Evolutionary conservation across 1,140 invertebrate genomes (phyloP).

Genomic region (Hormaphis cornu): DNA sequence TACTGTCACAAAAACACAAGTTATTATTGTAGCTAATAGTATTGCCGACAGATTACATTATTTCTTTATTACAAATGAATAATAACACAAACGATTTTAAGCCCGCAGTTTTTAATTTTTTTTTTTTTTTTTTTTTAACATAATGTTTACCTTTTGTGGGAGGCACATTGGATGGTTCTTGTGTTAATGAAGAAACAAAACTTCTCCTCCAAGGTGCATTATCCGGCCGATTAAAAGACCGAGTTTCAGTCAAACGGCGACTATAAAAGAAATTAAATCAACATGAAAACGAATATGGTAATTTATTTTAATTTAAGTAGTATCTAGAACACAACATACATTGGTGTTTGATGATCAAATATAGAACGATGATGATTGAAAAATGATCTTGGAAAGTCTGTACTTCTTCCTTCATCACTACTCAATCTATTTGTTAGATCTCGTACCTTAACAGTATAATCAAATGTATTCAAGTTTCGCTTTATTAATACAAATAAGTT

Average conservation of each 20-base stretch:
- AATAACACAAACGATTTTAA: slow-evolving; percentile 9
- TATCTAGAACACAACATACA: neutral
- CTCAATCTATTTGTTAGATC: slow-evolving; percentile 74
- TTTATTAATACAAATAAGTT: neutral
- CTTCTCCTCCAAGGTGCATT: slow-evolving; percentile 50
- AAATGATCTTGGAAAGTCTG: slow-evolving; percentile 39
- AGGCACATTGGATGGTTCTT: slow-evolving; percentile 46
- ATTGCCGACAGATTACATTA: slow-evolving; percentile 6
- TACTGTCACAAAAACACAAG: slow-evolving; percentile 28
- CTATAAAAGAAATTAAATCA: slow-evolving; percentile 28
- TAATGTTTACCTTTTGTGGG: slow-evolving; percentile 54
- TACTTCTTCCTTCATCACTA: slow-evolving; percentile 58
- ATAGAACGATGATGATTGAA: slow-evolving; percentile 38
- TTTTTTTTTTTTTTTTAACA: too few species aligned
- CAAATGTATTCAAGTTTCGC: neutral
- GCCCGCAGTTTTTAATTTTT: neutral
- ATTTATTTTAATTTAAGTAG: neutral
- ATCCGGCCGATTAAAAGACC: slow-evolving; percentile 41
- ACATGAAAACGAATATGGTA: neutral
- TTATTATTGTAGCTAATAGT: slow-evolving; percentile 24
- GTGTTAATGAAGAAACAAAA: slow-evolving; percentile 43
- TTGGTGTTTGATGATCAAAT: slow-evolving; percentile 37
- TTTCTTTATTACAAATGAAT: neutral
- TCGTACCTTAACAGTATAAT: slow-evolving; percentile 51
- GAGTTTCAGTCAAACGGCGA: slow-evolving; percentile 37